phyloP scores from a whole-genome alignment of 1,140 invertebrate species.

The Hylaeus volcanicus region DNA sequence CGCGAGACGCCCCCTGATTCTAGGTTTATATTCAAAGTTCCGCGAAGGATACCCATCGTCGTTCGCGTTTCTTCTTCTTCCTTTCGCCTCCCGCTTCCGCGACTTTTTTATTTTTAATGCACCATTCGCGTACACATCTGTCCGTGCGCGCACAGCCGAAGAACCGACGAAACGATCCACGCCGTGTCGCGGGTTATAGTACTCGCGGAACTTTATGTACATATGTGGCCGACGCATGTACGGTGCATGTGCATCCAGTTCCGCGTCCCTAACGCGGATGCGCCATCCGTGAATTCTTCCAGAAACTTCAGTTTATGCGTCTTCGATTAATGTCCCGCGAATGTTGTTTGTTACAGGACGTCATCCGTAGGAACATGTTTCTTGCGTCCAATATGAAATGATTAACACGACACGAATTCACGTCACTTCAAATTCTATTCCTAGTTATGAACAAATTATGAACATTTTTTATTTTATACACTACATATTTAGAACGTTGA shows the following conservation, averaged over 20 bases:
- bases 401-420: no score
- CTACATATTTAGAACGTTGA: no score
- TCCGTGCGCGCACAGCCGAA: not conserved
- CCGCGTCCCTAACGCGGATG: not conserved
- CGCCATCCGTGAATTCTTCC: not conserved
- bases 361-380: not conserved
- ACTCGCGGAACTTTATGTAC: not conserved
- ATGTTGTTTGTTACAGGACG: not conserved
- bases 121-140: not conserved
- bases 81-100: conserved; percentile 28
- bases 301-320: not conserved
- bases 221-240: not conserved
- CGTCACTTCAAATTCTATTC: no score
- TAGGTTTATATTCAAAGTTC: conserved; percentile 79
- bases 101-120: conserved; percentile 56
- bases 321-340: not conserved
- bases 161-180: not conserved
- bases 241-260: not conserved
- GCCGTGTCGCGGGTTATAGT: not conserved
- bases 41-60: conserved; percentile 58
- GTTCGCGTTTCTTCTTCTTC: conserved; percentile 54
- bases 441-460: no score
- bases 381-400: no score
- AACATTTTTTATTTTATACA: no score
- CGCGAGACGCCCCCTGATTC: conserved; percentile 65